Evolutionary conservation across 2,797 vertebrate species (phyloP).

Genomic region (Psittacula derbiana): DNA sequence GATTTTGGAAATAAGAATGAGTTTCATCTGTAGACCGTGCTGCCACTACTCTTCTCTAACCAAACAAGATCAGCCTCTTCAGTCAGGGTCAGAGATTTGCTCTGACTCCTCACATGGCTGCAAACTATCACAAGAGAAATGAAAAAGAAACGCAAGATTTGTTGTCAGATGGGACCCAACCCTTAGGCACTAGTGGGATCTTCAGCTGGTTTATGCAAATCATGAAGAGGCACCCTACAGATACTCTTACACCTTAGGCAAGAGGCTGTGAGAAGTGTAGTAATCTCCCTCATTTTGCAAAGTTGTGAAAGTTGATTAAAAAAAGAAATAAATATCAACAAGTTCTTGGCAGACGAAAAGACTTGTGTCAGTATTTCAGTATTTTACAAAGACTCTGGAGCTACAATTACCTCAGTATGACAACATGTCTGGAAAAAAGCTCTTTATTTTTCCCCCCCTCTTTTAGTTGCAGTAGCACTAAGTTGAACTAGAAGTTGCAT

Average conservation of each 20-base stretch:
- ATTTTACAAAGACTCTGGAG: background rate
- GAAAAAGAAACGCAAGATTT: background rate
- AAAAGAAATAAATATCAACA: background rate
- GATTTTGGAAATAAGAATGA: background rate
- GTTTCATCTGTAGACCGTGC: background rate
- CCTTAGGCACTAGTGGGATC: background rate
- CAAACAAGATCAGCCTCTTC: background rate
- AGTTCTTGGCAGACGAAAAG: background rate
- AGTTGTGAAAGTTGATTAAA: background rate
- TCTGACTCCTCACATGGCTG: background rate
- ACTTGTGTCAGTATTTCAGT: background rate
- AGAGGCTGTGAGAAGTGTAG: background rate
- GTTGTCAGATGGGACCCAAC: background rate
- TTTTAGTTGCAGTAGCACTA: background rate
- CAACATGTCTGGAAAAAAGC: background rate
- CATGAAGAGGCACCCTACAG: background rate
- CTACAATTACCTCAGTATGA: background rate
- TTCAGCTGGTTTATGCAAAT: background rate
- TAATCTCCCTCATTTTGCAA: background rate
- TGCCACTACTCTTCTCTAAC: background rate
- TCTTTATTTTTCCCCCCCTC: background rate
- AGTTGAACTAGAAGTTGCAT: background rate
- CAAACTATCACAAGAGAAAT: background rate
- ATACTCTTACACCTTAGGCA: background rate
- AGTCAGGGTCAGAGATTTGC: background rate